Conservation (phyloP, 2,888 invertebrate genomes). For the Tachystola acroxantha region DNA sequence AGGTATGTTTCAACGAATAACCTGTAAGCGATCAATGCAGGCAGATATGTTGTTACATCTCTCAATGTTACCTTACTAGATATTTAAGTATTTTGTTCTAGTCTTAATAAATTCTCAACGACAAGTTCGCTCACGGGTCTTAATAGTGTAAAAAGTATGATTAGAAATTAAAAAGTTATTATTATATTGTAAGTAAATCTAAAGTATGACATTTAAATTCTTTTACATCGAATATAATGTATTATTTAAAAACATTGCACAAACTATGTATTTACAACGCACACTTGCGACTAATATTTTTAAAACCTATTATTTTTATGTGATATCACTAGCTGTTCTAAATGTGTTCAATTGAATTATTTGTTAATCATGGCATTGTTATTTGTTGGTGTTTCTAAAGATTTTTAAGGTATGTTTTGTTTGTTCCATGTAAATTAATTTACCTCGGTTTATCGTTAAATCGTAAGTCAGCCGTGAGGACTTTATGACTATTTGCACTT, state of each 20-base stretch:
- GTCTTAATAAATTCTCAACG: slow-evolving; percentile 5
- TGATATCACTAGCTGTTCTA: slow-evolving; percentile 21
- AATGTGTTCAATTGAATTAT: slow-evolving; percentile 14
- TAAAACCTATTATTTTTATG: slow-evolving; percentile 10
- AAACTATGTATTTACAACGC: slow-evolving; percentile 15
- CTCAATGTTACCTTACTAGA: too few relatives aligned
- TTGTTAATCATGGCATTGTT: too few relatives aligned
- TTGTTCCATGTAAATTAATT: too few relatives aligned
- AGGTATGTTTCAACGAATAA: too few relatives aligned
- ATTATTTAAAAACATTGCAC: slow-evolving; percentile 3
- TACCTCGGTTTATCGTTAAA: too few relatives aligned
- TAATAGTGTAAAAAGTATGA: slow-evolving; percentile 16
- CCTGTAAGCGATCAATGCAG: too few relatives aligned
- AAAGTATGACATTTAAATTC: background rate
- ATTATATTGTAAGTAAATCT: background rate
- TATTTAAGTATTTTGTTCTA: too few relatives aligned
- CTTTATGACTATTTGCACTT: slow-evolving; percentile 41
- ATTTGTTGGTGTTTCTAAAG: background rate
- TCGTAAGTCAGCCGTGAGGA: slow-evolving; percentile 3
- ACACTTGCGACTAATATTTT: slow-evolving; percentile 11
- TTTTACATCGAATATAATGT: slow-evolving; percentile 35
- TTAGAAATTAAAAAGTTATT: slow-evolving; percentile 9
- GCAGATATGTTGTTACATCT: too few relatives aligned
- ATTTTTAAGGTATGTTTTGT: slow-evolving; percentile 5
- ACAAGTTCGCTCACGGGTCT: slow-evolving; percentile 59